Evolutionary conservation across 23 tunicate genomes (phyloP), one percentile per base, ranked within the genome.

Genomic region (Phallusia fumigata): DNA sequence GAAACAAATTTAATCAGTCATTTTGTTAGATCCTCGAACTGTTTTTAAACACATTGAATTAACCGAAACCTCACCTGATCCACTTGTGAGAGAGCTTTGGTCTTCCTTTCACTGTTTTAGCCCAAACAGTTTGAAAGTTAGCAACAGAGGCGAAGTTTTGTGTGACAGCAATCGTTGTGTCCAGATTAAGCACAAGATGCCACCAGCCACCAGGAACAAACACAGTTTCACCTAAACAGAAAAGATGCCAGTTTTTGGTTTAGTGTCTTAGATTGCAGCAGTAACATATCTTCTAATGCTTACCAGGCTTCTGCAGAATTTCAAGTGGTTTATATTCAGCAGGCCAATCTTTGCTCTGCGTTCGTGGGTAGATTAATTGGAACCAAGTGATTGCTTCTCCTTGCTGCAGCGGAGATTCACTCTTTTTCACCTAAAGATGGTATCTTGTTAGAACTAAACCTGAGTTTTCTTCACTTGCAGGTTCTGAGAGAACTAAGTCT

Each of bases 381-480:
- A 97, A 97, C 99, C 99, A 97, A 0, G 95, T 92, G 65, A 97
- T 86, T 2, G 99, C 99, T 88, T 97, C 99, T 69, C 84, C 95
- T 76, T 84, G 86, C 77, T 97, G 99, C 33, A 84, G 53, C 0
- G 75, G 75, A 47, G 84, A 88, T 76, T 85, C 91, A 45, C 79
- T 65, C 52, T 82, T 89, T 64, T 83, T 85, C 2, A 94, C 93
- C 98, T 94, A 51, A 40, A n/a, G n/a, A n/a, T n/a, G n/a, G n/a
- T n/a, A n/a, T n/a, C n/a, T n/a, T n/a, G n/a, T n/a, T n/a, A n/a
- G n/a, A n/a, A n/a, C n/a, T n/a, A n/a, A n/a, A n/a, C n/a, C n/a
- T n/a, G n/a, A n/a, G n/a, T n/a, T n/a, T n/a, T n/a, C n/a, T n/a
- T n/a, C n/a, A n/a, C n/a, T n/a, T n/a, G n/a, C n/a, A n/a, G n/a